These are phyloP conservation scores for Rana temporaria DNA, from an alignment of 2,113 vertebrate species.

Conservation along the genomic window DNA sequence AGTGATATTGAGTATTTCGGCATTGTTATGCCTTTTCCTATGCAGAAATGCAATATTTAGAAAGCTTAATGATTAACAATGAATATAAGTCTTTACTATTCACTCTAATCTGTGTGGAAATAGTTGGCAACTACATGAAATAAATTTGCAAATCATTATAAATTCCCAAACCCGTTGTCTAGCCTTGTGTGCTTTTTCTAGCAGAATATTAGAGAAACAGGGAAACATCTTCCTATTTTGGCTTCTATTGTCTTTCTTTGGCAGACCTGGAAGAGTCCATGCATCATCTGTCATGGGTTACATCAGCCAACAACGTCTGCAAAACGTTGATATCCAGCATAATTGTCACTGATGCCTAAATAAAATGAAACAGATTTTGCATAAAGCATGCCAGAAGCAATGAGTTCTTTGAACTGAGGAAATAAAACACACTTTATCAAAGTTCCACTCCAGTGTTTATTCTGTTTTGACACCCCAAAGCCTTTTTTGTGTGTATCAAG, in stretches of 20 bases:
- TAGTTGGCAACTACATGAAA: not conserved
- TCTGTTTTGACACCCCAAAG: slow-evolving; percentile 30
- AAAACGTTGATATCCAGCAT: slow-evolving; percentile 49
- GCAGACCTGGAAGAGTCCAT: slow-evolving; percentile 17
- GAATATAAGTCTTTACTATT: not conserved
- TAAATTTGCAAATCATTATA: slow-evolving; percentile 30
- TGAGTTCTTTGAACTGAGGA: slow-evolving; percentile 35
- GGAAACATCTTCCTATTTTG: slow-evolving; percentile 28
- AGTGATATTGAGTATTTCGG: not conserved
- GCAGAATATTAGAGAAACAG: slow-evolving; percentile 34
- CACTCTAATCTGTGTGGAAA: not conserved
- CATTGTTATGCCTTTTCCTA: not conserved
- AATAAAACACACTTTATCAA: slow-evolving; percentile 42
- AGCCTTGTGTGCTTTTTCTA: slow-evolving; percentile 1
- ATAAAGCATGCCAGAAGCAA: slow-evolving; percentile 46
- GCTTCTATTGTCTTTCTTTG: slow-evolving; percentile 37
- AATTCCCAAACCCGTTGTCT: slow-evolving; percentile 14
- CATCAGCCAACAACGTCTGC: slow-evolving; percentile 43
- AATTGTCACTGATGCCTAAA: slow-evolving; percentile 54
- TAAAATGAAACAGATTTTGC: slow-evolving; percentile 52
- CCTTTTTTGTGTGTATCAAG: slow-evolving; percentile 28
- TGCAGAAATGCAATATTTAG: not conserved
- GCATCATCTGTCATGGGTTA: slow-evolving; percentile 49
- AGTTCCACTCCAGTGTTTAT: slow-evolving; percentile 44
- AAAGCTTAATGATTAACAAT: not conserved